phyloP scores from a whole-genome alignment of 2,797 vertebrate species.

The Enteromius mattozi region DNA sequence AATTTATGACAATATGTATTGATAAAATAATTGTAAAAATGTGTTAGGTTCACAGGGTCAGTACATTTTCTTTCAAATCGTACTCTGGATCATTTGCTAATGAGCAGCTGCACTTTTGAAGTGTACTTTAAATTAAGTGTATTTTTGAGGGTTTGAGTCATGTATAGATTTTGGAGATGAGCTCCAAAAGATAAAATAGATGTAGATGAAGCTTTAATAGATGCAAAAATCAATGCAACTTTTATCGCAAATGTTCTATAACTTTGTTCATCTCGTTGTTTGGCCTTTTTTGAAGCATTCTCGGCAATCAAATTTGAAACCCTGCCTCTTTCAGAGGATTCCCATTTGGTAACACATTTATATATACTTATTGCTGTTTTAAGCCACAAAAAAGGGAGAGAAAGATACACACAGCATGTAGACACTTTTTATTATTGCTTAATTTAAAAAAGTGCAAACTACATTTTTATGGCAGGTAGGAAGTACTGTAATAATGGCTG shows the following conservation, averaged over 20 bases:
- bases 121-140: background rate
- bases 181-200: background rate
- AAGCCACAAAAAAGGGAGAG: background rate
- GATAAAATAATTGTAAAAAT: background rate
- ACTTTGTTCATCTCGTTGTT: background rate
- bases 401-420: background rate
- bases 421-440: background rate
- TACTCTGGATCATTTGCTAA: background rate
- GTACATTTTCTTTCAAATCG: background rate
- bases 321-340: background rate
- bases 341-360: background rate
- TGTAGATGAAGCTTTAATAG: conserved; percentile 1
- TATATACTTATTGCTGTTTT: background rate
- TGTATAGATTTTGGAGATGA: background rate
- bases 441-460: background rate
- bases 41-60: background rate
- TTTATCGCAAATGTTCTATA: background rate
- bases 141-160: background rate
- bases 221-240: background rate
- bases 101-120: background rate
- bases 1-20: conserved; percentile 18
- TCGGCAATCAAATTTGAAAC: background rate
- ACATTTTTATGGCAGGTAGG: background rate
- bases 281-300: background rate
- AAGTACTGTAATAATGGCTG: background rate